Conservation (phyloP, 1,140 invertebrate genomes). For the Zaprionus nigranus region DNA sequence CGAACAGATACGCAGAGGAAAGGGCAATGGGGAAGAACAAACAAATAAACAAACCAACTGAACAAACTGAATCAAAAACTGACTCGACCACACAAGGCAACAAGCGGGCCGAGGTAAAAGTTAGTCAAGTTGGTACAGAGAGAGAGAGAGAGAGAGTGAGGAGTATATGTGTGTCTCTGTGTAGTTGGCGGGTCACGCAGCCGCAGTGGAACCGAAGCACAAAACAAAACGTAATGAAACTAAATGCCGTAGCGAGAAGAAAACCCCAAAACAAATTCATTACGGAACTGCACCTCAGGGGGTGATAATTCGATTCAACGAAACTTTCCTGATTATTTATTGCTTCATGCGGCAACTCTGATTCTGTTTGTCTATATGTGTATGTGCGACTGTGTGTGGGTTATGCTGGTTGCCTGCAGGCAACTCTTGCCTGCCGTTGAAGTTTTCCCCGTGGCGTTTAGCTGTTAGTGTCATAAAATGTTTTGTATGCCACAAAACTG, state of each 20-base stretch:
- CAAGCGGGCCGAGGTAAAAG: constrained; percentile 2
- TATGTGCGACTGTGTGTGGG: constrained; percentile 25
- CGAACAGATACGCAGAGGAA: constrained; percentile 3
- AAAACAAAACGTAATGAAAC: constrained; percentile 73
- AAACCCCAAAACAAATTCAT: constrained; percentile 82
- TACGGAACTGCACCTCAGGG: constrained; percentile 80
- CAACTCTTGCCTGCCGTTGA: constrained; percentile 18
- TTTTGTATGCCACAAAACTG: constrained; percentile 63
- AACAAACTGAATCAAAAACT: constrained; percentile 52
- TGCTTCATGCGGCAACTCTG: constrained; percentile 69
- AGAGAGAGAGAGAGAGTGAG: not conserved
- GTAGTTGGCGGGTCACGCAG: constrained; percentile 61
- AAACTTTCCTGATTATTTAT: constrained; percentile 83
- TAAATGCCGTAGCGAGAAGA: constrained; percentile 67
- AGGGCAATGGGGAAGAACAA: constrained; percentile 19
- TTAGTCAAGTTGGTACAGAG: not conserved
- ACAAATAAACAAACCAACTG: constrained; percentile 55
- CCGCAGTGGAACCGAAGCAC: constrained; percentile 56
- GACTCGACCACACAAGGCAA: constrained; percentile 26
- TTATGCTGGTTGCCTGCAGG: constrained; percentile 8
- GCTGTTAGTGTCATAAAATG: constrained; percentile 82
- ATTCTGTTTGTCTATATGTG: constrained; percentile 20
- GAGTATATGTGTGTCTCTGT: too few species aligned
- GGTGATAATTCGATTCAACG: constrained; percentile 82
- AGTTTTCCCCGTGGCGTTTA: constrained; percentile 69